Percentiles rank a stretch among this genome's conserved stretches.
Evolutionary conservation across 1,140 invertebrate species (phyloP).

Genomic region (Apis laboriosa): DNA sequence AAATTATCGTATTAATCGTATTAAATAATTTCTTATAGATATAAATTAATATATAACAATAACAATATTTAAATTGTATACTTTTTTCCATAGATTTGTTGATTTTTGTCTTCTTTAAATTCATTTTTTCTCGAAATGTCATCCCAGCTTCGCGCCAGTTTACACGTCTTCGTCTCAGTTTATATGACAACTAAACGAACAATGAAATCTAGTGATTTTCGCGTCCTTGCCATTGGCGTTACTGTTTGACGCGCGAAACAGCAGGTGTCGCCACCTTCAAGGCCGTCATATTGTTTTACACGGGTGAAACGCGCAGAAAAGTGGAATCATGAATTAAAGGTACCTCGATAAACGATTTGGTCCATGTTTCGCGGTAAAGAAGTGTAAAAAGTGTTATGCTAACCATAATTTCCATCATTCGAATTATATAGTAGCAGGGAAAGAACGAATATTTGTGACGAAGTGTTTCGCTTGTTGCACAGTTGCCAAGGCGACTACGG

Average conservation of each 20-base stretch:
- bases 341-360: background rate
- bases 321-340: conserved; percentile 65
- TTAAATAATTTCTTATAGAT: too few relatives aligned
- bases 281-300: conserved; percentile 19
- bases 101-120: background rate
- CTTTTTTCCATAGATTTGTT: too few relatives aligned
- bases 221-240: conserved; percentile 12
- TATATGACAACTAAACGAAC: background rate
- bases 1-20: too few relatives aligned
- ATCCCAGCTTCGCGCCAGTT: background rate
- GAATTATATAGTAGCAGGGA: too few relatives aligned
- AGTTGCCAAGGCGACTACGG: conserved; percentile 71
- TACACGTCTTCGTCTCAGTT: too few relatives aligned
- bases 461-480: conserved; percentile 66
- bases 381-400: background rate
- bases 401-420: background rate
- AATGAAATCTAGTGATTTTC: background rate
- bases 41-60: background rate
- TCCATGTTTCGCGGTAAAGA: background rate
- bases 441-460: conserved; percentile 28
- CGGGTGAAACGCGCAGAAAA: conserved; percentile 50
- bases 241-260: conserved; percentile 34
- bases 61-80: background rate
- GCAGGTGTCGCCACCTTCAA: conserved; percentile 43
- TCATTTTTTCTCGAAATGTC: background rate